These are phyloP conservation scores for Clytia hemisphaerica DNA, from an alignment of 30 jellyfish, hydroid and myxozoan genomes.

Conservation along the genomic window DNA sequence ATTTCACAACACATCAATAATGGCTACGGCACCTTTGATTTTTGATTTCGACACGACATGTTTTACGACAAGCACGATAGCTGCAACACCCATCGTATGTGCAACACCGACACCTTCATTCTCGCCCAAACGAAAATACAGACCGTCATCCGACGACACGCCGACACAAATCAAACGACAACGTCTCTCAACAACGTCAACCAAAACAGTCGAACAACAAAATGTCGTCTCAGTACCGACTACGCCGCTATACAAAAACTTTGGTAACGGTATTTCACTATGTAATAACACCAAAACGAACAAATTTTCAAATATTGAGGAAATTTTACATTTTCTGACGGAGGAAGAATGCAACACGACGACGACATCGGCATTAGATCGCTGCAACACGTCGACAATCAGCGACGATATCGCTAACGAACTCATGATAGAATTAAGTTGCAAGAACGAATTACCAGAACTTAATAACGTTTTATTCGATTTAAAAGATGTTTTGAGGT, in stretches of 20 bases:
- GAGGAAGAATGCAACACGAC: too few relatives aligned
- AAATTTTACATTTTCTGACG: constrained; percentile 17
- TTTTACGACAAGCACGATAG: constrained; percentile 31
- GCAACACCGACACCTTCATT: constrained; percentile 26
- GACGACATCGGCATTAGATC: too few relatives aligned
- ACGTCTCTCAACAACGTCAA: too few relatives aligned
- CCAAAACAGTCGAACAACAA: too few relatives aligned
- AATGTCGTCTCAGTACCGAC: too few relatives aligned
- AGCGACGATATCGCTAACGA: constrained; percentile 15
- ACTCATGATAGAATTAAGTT: constrained; percentile 21
- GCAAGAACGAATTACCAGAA: constrained; percentile 29
- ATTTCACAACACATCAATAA: too few relatives aligned
- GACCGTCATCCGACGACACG: not conserved
- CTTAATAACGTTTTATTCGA: constrained; percentile 22
- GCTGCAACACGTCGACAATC: not conserved
- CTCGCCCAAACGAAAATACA: constrained; percentile 28
- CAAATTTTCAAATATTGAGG: constrained; percentile 21
- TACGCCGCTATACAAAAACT: constrained; percentile 46
- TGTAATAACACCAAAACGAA: constrained; percentile 44
- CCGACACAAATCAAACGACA: too few relatives aligned
- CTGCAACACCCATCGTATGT: constrained; percentile 26
- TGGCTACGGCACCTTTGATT: too few relatives aligned
- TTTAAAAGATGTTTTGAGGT: too few relatives aligned
- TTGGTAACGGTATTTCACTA: constrained; percentile 48
- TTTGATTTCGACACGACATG: too few relatives aligned